Percentiles rank a stretch among this genome's conserved stretches.
These are phyloP conservation scores for Eupithecia dodoneata DNA, from an alignment of 2,888 invertebrate genomes.

Conservation along the genomic window DNA sequence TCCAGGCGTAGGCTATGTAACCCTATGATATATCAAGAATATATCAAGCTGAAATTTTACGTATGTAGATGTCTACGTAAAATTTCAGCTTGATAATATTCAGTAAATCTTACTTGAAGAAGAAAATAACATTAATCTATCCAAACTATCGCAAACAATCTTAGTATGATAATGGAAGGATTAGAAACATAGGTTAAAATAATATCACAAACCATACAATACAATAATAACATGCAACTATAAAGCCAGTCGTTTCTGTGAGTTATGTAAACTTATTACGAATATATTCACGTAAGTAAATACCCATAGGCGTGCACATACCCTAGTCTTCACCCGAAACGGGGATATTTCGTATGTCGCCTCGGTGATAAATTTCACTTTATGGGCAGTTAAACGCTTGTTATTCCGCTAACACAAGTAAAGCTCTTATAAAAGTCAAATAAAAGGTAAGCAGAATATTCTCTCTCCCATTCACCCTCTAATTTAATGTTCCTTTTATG, in stretches of 20 bases:
- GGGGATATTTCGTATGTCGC: constrained; percentile 66
- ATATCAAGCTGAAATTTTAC: too few relatives aligned
- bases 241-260: neutral
- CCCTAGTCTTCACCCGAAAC: constrained; percentile 57
- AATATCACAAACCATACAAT: neutral
- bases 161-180: too few relatives aligned
- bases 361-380: constrained; percentile 68
- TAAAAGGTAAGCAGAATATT: constrained; percentile 58
- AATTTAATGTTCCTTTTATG: constrained; percentile 52
- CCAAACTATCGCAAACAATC: too few relatives aligned
- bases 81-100: too few relatives aligned
- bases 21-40: too few relatives aligned
- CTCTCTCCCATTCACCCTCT: constrained; percentile 41
- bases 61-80: too few relatives aligned
- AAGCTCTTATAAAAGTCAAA: constrained; percentile 60
- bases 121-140: too few relatives aligned
- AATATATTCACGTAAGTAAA: constrained; percentile 5
- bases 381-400: constrained; percentile 77
- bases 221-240: neutral
- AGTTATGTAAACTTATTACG: neutral
- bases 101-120: too few relatives aligned
- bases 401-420: constrained; percentile 69
- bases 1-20: too few relatives aligned
- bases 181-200: too few relatives aligned
- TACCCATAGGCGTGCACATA: constrained; percentile 6